Conservation (phyloP, 2,888 invertebrate species). For the Artemia sp. region DNA sequence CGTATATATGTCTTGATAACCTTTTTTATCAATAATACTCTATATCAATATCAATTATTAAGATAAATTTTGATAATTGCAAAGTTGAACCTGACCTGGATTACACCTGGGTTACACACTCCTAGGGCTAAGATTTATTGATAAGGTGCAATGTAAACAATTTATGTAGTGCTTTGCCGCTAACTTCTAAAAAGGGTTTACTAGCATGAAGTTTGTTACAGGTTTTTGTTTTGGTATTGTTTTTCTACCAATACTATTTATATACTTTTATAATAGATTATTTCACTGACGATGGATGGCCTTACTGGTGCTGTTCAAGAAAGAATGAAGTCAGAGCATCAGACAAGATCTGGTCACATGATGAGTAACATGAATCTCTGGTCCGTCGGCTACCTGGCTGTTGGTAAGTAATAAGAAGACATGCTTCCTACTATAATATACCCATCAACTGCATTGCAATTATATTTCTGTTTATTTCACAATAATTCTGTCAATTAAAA, state of each 20-base stretch:
- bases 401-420: conserved; percentile 32
- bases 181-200: not conserved
- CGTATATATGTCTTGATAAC: no score
- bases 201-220: not conserved
- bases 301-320: conserved; percentile 70
- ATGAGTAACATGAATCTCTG: conserved; percentile 81
- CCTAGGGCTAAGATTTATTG: no score
- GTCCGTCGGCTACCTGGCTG: conserved; percentile 53
- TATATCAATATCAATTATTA: no score
- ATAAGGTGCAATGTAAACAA: no score
- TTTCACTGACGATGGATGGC: conserved; percentile 87
- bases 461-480: no score
- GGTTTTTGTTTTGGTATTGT: not conserved
- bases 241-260: not conserved
- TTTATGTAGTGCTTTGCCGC: no score
- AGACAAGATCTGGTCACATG: conserved; percentile 72
- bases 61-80: no score
- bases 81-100: no score
- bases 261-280: conserved; percentile 34
- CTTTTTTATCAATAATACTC: no score
- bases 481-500: not conserved
- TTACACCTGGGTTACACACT: no score
- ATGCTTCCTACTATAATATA: no score
- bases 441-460: no score
- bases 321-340: conserved; percentile 66